A percentile compares a stretch with the other conserved stretches of the same genome.
Conservation (phyloP, 2,888 invertebrate species). For the Perizoma affinitatum region DNA sequence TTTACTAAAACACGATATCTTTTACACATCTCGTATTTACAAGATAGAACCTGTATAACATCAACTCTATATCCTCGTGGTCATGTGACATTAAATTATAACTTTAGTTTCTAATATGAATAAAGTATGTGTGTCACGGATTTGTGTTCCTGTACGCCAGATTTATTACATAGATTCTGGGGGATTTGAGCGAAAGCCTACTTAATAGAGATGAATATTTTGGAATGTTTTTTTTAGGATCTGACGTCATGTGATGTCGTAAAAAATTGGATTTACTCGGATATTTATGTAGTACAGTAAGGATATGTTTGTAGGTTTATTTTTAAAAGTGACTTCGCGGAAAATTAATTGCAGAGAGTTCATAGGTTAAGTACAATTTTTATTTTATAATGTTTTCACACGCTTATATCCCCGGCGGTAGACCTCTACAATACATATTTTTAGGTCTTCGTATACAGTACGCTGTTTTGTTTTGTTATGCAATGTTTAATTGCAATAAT, state of each 20-base stretch:
- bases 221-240: constrained; percentile 27
- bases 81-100: constrained; percentile 72
- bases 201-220: constrained; percentile 38
- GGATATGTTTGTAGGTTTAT: constrained; percentile 5
- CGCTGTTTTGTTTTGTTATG: too few species aligned
- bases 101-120: constrained; percentile 55
- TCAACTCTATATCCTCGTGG: constrained; percentile 25
- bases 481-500: too few species aligned
- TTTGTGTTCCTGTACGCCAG: constrained; percentile 30
- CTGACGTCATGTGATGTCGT: constrained; percentile 16
- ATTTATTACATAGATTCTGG: constrained; percentile 37
- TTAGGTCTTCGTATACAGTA: too few species aligned
- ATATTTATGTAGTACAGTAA: constrained; percentile 12
- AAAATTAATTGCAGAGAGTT: too few species aligned
- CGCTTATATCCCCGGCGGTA: too few species aligned
- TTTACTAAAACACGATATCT: too few species aligned
- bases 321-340: not conserved
- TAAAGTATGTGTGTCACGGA: constrained; percentile 40
- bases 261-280: constrained; percentile 22
- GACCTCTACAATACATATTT: too few species aligned
- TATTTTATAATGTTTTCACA: too few species aligned
- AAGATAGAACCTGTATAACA: not conserved
- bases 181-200: constrained; percentile 33
- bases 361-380: too few species aligned
- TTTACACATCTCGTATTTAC: too few species aligned